Base-by-base conservation (phyloP, 2,113 vertebrate genomes). In the Boulengeromyrus knoepffleri region DNA sequence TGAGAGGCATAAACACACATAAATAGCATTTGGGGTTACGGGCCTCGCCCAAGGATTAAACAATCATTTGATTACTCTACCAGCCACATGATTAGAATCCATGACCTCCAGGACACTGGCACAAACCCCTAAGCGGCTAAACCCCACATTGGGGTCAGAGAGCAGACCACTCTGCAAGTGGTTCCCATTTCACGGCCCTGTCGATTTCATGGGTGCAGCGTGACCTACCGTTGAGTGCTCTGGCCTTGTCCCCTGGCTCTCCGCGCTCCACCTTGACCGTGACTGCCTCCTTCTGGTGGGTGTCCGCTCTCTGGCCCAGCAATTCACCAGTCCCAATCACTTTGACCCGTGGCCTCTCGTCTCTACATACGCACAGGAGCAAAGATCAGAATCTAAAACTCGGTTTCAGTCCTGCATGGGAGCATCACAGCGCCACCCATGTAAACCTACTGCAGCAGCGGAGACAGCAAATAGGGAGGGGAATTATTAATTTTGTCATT, bases 311-410 rank as follows among this genome's bases (percentile, higher is more conserved):
- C 92, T 97, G 96, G 74, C 96, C 96, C 17, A 96, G 95, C 53
- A 94, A 95, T 87, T 95, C 96, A 91, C 95, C 95, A 85, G 95
- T 92, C 90, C 94, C 96, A 66, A 93, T 94, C 94, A 97, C 96
- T 92, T 92, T 92, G 53, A 96, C 95, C 0, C 93, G 95, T 5
- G 94, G 93, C 92, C 95, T 95, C 90, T 95, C 95, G 93, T 96
- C 96, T 95, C 97, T 97, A 93, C 21, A 84, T 3, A 45, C 15
- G 47, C 19, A 53, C 77, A 70, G 86, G 27, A n/a, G 7, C 49
- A 47, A 47, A 85, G 15, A 19, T 87, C 10, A 52, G 13, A 31
- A 56, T 52, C 7, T 15, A n/a, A 10, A 1, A 17, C 50, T 36
- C 5, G 2, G 1, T 70, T 31, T 70, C n/a, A 13, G 62, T 70